Conservation (phyloP, 2,113 vertebrate genomes). For the Grantiella picta region DNA sequence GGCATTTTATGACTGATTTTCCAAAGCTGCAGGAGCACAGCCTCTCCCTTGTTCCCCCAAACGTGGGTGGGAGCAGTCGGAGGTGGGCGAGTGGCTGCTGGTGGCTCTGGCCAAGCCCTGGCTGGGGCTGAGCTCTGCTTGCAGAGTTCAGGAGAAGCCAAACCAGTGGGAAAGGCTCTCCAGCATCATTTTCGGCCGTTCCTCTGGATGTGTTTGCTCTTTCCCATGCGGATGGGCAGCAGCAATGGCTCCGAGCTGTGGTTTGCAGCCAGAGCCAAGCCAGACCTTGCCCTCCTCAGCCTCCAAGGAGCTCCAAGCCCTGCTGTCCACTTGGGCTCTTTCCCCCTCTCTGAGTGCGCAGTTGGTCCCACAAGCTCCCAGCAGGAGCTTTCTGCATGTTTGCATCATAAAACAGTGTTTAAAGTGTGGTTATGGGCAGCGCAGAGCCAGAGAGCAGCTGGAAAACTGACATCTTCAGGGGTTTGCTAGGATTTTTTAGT, state of each 20-base stretch:
- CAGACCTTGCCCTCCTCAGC: neutral
- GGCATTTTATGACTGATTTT: neutral
- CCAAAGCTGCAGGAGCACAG: neutral
- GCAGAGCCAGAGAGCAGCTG: neutral
- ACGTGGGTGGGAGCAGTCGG: neutral
- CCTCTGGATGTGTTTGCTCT: neutral
- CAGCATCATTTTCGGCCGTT: neutral
- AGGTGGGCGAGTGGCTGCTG: neutral
- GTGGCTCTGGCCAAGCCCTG: neutral
- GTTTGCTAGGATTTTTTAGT: neutral
- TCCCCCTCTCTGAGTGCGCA: neutral
- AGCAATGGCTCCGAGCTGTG: neutral
- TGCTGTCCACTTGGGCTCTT: neutral
- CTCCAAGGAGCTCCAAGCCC: neutral
- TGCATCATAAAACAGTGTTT: slow-evolving; percentile 13
- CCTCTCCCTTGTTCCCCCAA: slow-evolving; percentile 1
- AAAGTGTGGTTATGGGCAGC: slow-evolving; percentile 6
- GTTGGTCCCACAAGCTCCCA: neutral
- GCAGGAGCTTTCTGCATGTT: neutral
- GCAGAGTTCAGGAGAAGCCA: slow-evolving; percentile 20
- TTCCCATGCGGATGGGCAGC: neutral
- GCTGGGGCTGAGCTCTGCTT: neutral
- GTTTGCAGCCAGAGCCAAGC: slow-evolving; percentile 14
- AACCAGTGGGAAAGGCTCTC: neutral
- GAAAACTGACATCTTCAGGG: neutral